Evolutionary conservation across 1,140 invertebrate species (phyloP).

Genomic region (Drosophila baimaii): DNA sequence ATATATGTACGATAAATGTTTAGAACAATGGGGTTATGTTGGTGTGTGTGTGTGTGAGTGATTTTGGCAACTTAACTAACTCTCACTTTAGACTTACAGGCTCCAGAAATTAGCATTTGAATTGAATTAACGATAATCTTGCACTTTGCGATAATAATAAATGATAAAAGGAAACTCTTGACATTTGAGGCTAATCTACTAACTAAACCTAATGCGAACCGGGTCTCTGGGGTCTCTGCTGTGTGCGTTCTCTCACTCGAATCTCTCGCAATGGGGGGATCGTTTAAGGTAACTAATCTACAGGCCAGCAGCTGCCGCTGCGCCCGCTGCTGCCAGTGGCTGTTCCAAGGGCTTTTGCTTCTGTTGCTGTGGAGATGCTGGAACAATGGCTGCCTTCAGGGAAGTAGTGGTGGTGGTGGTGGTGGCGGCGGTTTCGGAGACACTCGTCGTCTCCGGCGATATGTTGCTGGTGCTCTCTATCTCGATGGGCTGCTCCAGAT

Average conservation of each 20-base stretch:
- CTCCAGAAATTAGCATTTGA: constrained; percentile 29
- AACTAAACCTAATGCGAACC: constrained; percentile 73
- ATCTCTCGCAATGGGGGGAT: constrained; percentile 21
- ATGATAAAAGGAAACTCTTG: constrained; percentile 30
- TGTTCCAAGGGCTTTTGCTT: constrained; percentile 33
- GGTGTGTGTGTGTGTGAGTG: constrained; percentile 21
- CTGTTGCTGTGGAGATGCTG: constrained; percentile 23
- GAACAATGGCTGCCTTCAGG: constrained; percentile 47
- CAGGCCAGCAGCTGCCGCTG: constrained; percentile 37
- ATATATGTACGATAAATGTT: constrained; percentile 28
- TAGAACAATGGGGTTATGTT: constrained; percentile 32
- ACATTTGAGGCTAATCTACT: constrained; percentile 66
- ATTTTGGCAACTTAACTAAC: constrained; percentile 58
- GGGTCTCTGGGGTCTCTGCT: constrained; percentile 45
- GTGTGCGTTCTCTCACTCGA: constrained; percentile 61
- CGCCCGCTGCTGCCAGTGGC: constrained; percentile 12
- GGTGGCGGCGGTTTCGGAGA: no score
- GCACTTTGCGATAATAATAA: constrained; percentile 52
- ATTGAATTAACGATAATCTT: constrained; percentile 62
- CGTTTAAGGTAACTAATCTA: constrained; percentile 31
- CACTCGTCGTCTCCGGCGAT: constrained; percentile 56
- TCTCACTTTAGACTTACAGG: constrained; percentile 36
- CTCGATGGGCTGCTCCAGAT: constrained; percentile 73
- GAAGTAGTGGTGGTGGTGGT: constrained; percentile 33
- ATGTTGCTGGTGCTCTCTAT: constrained; percentile 71